phyloP scores from a whole-genome alignment of 2,113 vertebrate genomes.

The Barbus barbus region DNA sequence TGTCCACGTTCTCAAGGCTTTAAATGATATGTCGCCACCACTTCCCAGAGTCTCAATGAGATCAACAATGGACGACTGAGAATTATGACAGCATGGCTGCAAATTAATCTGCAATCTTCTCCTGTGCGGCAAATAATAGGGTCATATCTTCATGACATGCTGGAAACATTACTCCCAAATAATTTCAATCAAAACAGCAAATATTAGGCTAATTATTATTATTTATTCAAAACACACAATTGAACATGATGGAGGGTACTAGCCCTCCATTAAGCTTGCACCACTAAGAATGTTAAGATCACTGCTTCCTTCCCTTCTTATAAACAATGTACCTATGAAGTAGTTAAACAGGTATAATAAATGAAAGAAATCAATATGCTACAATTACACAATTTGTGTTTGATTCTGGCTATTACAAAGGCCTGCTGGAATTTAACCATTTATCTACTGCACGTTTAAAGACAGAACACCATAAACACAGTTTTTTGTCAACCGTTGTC shows the following conservation, averaged over 20 bases:
- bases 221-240: too few species aligned
- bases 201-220: not conserved
- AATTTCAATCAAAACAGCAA: not conserved
- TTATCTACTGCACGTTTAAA: not conserved
- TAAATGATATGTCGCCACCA: constrained; percentile 35
- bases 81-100: constrained; percentile 26
- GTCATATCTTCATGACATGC: not conserved
- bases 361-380: not conserved
- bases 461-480: not conserved
- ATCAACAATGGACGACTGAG: constrained; percentile 42
- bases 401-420: not conserved
- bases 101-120: constrained; percentile 8
- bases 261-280: not conserved
- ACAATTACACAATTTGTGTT: not conserved
- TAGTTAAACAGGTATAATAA: too few species aligned
- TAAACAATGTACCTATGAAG: not conserved
- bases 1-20: constrained; percentile 33
- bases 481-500: not conserved
- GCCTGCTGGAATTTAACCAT: not conserved
- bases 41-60: constrained; percentile 32
- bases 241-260: not conserved
- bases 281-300: not conserved
- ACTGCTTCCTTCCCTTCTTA: not conserved
- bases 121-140: not conserved
- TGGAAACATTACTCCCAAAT: not conserved